phyloP scores from a whole-genome alignment of 2,888 invertebrate species.

The Scelioninae gen. 1 region DNA sequence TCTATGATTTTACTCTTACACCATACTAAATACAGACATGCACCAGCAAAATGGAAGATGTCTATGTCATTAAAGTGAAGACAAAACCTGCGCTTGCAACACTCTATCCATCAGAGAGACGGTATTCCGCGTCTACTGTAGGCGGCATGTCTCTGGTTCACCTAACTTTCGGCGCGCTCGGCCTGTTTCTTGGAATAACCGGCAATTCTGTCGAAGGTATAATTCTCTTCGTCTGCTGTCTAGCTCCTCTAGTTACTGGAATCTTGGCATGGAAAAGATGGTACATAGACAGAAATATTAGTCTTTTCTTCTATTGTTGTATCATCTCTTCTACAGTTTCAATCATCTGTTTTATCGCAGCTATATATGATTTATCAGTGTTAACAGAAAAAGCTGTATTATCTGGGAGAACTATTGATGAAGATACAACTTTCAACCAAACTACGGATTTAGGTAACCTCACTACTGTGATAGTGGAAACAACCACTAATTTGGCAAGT shows the following conservation, averaged over 20 bases:
- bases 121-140: conserved; percentile 89
- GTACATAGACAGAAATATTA: conserved; percentile 89
- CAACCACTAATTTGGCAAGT: neutral
- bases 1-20: neutral
- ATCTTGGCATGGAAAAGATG: conserved; percentile 88
- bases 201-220: conserved; percentile 81
- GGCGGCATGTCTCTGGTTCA: conserved; percentile 88
- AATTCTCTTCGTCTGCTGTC: conserved; percentile 74
- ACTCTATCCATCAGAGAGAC: conserved; percentile 88
- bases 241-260: conserved; percentile 84
- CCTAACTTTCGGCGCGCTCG: conserved; percentile 86
- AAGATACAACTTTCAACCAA: conserved; percentile 4
- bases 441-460: neutral
- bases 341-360: conserved; percentile 84
- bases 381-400: conserved; percentile 74
- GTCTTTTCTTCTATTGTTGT: conserved; percentile 87
- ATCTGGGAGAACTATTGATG: neutral
- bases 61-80: conserved; percentile 88
- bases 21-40: conserved; percentile 21
- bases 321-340: conserved; percentile 86
- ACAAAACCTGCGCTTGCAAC: conserved; percentile 86
- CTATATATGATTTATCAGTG: conserved; percentile 84
- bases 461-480: neutral
- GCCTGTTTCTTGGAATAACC: conserved; percentile 86
- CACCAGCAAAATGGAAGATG: conserved; percentile 86